Evolutionary conservation across 2,888 invertebrate species (phyloP).

Genomic region (Polymixis flavicincta): DNA sequence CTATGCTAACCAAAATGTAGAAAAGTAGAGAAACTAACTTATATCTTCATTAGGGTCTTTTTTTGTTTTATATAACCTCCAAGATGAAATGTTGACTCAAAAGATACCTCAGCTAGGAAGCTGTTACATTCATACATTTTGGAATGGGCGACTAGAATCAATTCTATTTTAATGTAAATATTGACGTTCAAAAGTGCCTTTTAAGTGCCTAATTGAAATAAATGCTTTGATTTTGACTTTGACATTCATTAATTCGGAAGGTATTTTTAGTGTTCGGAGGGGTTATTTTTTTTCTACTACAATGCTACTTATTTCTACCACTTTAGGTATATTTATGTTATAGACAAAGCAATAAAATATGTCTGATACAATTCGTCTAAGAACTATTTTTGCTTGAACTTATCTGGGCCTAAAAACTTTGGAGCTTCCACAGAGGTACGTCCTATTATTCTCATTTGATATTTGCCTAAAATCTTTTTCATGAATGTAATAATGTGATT

Average conservation of each 20-base stretch:
- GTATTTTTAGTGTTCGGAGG: background rate
- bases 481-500: background rate
- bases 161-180: too few species aligned
- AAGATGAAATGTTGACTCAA: background rate
- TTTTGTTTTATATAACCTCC: slow-evolving; percentile 30
- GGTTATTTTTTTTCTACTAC: background rate
- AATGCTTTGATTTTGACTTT: too few species aligned
- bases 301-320: too few species aligned
- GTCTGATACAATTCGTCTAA: background rate
- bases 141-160: too few species aligned
- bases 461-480: background rate
- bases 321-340: background rate
- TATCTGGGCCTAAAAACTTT: slow-evolving; percentile 3
- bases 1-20: slow-evolving; percentile 23
- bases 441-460: background rate
- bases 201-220: too few species aligned
- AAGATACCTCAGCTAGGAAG: background rate
- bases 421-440: background rate
- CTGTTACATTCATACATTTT: too few species aligned
- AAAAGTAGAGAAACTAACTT: background rate
- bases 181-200: too few species aligned
- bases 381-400: background rate
- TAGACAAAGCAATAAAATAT: background rate
- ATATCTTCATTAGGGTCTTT: background rate
- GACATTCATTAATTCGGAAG: background rate